These are phyloP conservation scores for Polylopha cassiicola DNA, from an alignment of 2,888 invertebrate genomes.

Conservation along the genomic window DNA sequence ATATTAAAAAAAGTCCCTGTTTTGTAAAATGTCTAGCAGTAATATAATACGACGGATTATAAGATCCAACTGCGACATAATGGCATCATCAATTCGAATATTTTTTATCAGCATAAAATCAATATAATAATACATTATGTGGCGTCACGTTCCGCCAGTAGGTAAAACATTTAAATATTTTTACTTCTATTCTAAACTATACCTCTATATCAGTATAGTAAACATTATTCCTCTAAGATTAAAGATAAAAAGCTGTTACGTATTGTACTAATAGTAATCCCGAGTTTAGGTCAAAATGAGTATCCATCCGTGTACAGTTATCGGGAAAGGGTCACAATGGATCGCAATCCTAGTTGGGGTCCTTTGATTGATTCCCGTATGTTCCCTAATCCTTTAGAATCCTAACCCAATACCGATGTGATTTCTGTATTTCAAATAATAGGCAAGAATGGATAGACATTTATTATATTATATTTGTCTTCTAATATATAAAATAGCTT, in stretches of 20 bases:
- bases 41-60: too few species aligned
- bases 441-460: constrained; percentile 3
- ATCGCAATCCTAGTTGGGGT: constrained; percentile 31
- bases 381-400: constrained; percentile 29
- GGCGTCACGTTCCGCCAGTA: too few species aligned
- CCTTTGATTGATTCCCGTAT: constrained; percentile 38
- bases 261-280: constrained; percentile 23
- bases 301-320: constrained; percentile 24
- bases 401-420: constrained; percentile 14
- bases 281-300: constrained; percentile 18
- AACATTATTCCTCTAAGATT: constrained; percentile 8
- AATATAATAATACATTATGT: too few species aligned
- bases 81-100: too few species aligned
- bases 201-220: constrained; percentile 9
- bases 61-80: too few species aligned
- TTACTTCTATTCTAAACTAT: too few species aligned
- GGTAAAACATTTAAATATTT: too few species aligned
- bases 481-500: too few species aligned
- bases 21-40: too few species aligned
- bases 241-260: constrained; percentile 20
- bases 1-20: too few species aligned
- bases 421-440: constrained; percentile 4
- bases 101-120: too few species aligned
- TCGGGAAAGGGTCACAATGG: constrained; percentile 28
- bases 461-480: too few species aligned